A percentile compares a stretch with the other conserved stretches of the same genome.
Conservation (phyloP, 2,888 invertebrate species). For the Coelopa pilipes region DNA sequence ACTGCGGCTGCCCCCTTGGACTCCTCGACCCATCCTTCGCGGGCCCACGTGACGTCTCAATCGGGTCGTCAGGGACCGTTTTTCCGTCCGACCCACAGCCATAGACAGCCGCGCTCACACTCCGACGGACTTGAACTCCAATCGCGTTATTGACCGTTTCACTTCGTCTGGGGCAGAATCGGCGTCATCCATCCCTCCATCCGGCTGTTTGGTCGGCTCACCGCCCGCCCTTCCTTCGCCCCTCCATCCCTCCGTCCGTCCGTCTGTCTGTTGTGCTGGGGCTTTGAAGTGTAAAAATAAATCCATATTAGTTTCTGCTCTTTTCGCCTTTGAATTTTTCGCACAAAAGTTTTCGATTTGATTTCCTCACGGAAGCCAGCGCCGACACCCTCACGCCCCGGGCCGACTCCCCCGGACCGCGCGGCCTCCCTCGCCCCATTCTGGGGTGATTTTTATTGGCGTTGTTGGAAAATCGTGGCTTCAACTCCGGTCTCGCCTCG, state of each 20-base stretch:
- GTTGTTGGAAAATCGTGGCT: neutral
- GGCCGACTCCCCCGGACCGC: no score
- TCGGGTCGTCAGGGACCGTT: neutral
- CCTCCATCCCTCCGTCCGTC: no score
- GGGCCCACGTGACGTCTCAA: no score
- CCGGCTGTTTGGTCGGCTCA: no score
- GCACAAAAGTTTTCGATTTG: constrained; percentile 9
- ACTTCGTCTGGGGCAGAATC: neutral
- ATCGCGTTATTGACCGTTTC: neutral
- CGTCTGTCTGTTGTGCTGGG: neutral
- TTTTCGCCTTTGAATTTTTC: constrained; percentile 11
- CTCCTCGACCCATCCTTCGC: no score
- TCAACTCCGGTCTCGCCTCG: neutral
- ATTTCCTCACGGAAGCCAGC: constrained; percentile 1
- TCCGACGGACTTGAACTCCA: neutral
- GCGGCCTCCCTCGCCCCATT: no score
- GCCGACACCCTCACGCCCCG: no score
- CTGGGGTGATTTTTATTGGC: neutral
- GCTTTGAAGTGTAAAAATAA: constrained; percentile 30
- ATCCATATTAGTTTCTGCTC: constrained; percentile 17
- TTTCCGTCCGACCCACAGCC: neutral
- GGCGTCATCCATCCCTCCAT: neutral
- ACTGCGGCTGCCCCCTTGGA: no score
- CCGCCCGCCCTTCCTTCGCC: no score
- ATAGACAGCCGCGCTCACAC: neutral